phyloP scores from a whole-genome alignment of 2,888 invertebrate genomes.

The Eumacrocentrus americanus region DNA sequence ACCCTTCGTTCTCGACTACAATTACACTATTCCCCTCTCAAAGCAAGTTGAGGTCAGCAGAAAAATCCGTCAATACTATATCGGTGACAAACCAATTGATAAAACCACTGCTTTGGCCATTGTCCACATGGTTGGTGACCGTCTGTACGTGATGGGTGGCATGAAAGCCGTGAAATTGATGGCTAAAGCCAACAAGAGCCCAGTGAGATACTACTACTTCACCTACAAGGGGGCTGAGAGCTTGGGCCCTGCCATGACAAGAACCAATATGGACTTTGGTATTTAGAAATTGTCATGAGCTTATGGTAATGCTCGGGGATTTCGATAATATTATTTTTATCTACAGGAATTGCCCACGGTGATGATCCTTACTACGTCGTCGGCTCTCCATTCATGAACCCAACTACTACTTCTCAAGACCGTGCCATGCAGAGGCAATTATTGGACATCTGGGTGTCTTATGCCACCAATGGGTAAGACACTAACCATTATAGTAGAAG shows the following conservation, averaged over 20 bases:
- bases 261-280: conserved; percentile 67
- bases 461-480: conserved; percentile 67
- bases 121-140: conserved; percentile 69
- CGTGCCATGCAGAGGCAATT: conserved; percentile 64
- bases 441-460: conserved; percentile 66
- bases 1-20: conserved; percentile 69
- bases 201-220: conserved; percentile 73
- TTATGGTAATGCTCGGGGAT: background rate
- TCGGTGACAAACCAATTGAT: conserved; percentile 64
- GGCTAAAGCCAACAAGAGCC: conserved; percentile 64
- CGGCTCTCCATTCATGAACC: conserved; percentile 53
- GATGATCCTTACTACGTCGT: conserved; percentile 68
- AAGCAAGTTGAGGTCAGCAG: conserved; percentile 62
- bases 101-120: conserved; percentile 44
- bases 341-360: conserved; percentile 69
- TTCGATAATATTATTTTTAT: too few relatives aligned
- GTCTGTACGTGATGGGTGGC: conserved; percentile 68
- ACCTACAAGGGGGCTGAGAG: conserved; percentile 68
- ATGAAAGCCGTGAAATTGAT: conserved; percentile 69
- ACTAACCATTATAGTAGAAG: background rate
- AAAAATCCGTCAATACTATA: conserved; percentile 66
- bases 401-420: conserved; percentile 61
- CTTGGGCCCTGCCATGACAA: conserved; percentile 65
- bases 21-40: conserved; percentile 65
- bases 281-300: conserved; percentile 34